Percentiles rank a stretch among this genome's conserved stretches.
Evolutionary conservation across 1,140 invertebrate genomes (phyloP).

Genomic region (Manduca sexta): DNA sequence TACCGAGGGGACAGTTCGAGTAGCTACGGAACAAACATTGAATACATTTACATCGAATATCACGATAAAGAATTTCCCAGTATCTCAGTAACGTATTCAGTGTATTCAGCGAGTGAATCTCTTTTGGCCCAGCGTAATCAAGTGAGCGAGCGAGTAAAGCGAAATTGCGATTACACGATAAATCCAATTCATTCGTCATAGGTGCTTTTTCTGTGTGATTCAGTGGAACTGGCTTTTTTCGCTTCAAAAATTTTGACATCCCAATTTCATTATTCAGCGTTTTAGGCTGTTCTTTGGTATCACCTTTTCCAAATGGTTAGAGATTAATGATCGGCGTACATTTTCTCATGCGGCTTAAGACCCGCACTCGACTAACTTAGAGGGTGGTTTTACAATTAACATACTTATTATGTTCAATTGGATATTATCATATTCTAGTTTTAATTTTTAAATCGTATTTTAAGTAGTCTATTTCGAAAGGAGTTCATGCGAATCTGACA

Average conservation of each 20-base stretch:
- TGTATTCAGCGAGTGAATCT: conserved; percentile 34
- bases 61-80: conserved; percentile 10
- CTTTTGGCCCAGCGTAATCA: conserved; percentile 37
- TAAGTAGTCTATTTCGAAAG: no score
- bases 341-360: no score
- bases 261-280: conserved; percentile 23
- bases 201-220: conserved; percentile 26
- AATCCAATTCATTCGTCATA: conserved; percentile 51
- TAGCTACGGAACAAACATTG: no score
- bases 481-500: no score
- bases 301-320: not conserved
- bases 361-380: no score
- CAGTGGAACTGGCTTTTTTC: conserved; percentile 28
- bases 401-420: no score
- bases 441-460: no score
- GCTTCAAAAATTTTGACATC: conserved; percentile 28
- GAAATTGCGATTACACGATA: conserved; percentile 52
- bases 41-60: not conserved
- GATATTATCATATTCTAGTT: no score
- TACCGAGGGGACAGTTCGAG: no score
- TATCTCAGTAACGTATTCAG: conserved; percentile 33
- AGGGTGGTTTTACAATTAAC: no score
- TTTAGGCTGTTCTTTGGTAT: conserved; percentile 2
- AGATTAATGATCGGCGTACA: not conserved
- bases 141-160: conserved; percentile 42